phyloP scores from a whole-genome alignment of 2,888 invertebrate genomes.

The Andrena flavipes region DNA sequence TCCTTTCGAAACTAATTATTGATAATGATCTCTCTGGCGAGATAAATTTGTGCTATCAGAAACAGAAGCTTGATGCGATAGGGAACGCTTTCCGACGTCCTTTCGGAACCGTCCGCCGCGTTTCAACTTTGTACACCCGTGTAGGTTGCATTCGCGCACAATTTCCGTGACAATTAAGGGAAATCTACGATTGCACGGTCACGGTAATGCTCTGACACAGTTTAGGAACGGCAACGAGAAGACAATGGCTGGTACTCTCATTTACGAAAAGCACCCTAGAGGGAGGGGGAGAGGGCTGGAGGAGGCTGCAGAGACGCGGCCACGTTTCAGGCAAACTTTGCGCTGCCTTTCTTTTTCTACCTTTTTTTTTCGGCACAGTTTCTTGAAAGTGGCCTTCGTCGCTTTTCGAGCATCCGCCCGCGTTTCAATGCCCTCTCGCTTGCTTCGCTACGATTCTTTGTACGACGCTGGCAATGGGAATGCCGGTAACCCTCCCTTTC shows the following conservation, averaged over 20 bases:
- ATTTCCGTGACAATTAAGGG: slow-evolving; percentile 43
- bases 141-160: slow-evolving; percentile 45
- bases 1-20: neutral
- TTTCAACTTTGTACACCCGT: slow-evolving; percentile 37
- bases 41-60: neutral
- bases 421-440: slow-evolving; percentile 18
- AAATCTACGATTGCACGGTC: slow-evolving; percentile 35
- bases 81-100: neutral
- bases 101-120: slow-evolving; percentile 8
- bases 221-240: slow-evolving; percentile 39
- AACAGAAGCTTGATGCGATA: neutral
- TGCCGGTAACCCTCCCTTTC: neutral
- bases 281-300: neutral
- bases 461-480: neutral
- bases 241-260: slow-evolving; percentile 50
- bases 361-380: slow-evolving; percentile 39
- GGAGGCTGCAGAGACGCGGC: neutral
- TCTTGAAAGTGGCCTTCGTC: slow-evolving; percentile 49
- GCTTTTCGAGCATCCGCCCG: slow-evolving; percentile 31
- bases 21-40: neutral
- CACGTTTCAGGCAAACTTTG: slow-evolving; percentile 44
- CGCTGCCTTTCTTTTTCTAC: slow-evolving; percentile 4
- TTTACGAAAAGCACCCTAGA: slow-evolving; percentile 44
- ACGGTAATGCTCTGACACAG: slow-evolving; percentile 39
- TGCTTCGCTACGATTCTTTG: slow-evolving; percentile 13